Base-by-base conservation (phyloP, 2,888 invertebrate genomes). In the Tenodera sinensis region DNA sequence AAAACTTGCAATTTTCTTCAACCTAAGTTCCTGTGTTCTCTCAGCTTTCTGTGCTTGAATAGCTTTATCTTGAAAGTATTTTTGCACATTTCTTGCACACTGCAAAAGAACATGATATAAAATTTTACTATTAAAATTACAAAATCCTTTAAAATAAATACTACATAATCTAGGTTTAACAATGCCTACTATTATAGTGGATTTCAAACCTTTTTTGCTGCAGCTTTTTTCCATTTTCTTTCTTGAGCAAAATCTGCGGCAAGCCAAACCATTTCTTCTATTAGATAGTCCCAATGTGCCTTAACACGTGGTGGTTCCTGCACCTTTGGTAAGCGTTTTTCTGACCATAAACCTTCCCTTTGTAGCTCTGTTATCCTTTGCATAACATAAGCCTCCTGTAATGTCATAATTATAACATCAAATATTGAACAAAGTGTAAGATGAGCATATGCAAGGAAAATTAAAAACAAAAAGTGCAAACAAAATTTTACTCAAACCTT, bases 191-290 rank as follows among this genome's bases (percentile, higher is more conserved):
- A 54, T 6, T 14, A 20, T 71, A 71, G 3, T 15, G 4, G 25
- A 71, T 25, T 71, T 42, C 54, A 2, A 14, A 95, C 96, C 94
- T 98, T 98, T 93, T 97, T 97, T 1, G 99, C 98, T 8, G 98
- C 98, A 90, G 97, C 97, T 93, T 98, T 98, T 93, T 99, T 99
- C 98, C 98, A 99, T 93, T 98, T 99, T 91, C 99, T 95, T 93
- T 99, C 99, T 93, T 98, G 98, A 47, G 97, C 97, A 94, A 99
- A 99, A 94, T 99, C 99, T 83, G 98, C 97, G 82, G 99, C 98
- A 91, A 99, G 95, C 99, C 99, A 99, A 83, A 97, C 97, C 98
- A 99, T 99, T 94, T 99, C 99, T 93, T 99, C 99, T 83, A 99
- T 94, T 91, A 99, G 94, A 93, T 98, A 99, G 94, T 99, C 99